These are phyloP conservation scores for Nemoura dubitans DNA, from an alignment of 2,888 invertebrate species.

Conservation along the genomic window DNA sequence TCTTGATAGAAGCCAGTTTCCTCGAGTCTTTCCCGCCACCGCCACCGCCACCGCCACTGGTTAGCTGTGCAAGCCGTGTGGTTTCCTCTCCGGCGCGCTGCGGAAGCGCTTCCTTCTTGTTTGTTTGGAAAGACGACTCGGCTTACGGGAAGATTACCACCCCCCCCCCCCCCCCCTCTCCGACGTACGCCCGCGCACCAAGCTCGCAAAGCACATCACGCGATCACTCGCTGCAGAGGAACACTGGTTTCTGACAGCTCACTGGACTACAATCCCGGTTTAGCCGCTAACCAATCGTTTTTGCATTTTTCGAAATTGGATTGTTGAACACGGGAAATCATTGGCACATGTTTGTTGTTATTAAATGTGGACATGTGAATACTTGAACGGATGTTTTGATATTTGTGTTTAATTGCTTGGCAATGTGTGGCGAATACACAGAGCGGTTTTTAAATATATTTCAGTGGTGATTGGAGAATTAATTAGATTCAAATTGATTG, in stretches of 20 bases:
- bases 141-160: neutral
- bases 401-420: neutral
- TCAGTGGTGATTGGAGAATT: conserved; percentile 3
- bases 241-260: neutral
- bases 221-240: too few relatives aligned
- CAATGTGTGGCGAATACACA: neutral
- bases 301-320: neutral
- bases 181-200: too few relatives aligned
- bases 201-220: too few relatives aligned
- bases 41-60: neutral
- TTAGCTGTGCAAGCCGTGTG: neutral
- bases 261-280: neutral
- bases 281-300: neutral
- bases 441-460: neutral
- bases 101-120: neutral
- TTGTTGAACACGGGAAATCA: neutral
- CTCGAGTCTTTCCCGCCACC: neutral
- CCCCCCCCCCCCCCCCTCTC: too few relatives aligned
- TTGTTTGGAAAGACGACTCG: neutral
- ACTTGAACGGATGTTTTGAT: neutral
- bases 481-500: neutral
- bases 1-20: too few relatives aligned
- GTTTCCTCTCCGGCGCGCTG: neutral
- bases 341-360: neutral
- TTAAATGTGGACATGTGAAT: neutral